These are phyloP conservation scores for Phrynocephalus versicolor DNA, from an alignment of 2,113 vertebrate genomes.

Conservation along the genomic window DNA sequence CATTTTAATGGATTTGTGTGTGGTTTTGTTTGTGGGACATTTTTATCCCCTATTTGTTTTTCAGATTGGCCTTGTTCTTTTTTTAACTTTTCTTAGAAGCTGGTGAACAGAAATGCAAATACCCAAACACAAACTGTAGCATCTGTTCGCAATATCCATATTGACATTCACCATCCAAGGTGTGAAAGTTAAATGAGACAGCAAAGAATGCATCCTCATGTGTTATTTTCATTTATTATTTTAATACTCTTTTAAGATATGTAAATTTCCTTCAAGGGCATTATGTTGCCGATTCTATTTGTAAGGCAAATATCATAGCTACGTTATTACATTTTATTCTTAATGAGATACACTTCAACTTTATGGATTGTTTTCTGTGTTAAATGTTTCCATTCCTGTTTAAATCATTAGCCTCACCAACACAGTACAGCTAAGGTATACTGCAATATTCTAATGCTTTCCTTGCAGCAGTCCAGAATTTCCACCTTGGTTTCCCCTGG, in stretches of 20 bases:
- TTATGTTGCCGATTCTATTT: not conserved
- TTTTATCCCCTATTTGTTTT: not conserved
- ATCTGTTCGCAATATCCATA: not conserved
- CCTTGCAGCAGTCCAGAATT: not conserved
- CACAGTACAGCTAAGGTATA: not conserved
- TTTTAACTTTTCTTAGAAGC: not conserved
- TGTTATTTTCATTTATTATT: not conserved
- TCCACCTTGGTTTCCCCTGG: not conserved
- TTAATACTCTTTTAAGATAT: not conserved
- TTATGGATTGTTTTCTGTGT: not conserved
- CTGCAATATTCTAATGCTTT: not conserved
- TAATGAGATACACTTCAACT: not conserved
- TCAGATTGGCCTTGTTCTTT: not conserved
- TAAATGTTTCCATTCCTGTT: not conserved
- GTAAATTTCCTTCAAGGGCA: not conserved
- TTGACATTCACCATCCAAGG: not conserved
- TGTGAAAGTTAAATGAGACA: conserved; percentile 16
- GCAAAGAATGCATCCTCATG: not conserved
- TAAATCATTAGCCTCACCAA: not conserved
- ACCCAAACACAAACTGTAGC: not conserved
- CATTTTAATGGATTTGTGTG: too few species aligned
- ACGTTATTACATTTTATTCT: not conserved
- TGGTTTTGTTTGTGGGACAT: not conserved
- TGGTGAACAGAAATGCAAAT: not conserved
- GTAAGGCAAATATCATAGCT: not conserved